phyloP scores from a whole-genome alignment of 2,113 vertebrate species.

The Speoplatyrhinus poulsoni region DNA sequence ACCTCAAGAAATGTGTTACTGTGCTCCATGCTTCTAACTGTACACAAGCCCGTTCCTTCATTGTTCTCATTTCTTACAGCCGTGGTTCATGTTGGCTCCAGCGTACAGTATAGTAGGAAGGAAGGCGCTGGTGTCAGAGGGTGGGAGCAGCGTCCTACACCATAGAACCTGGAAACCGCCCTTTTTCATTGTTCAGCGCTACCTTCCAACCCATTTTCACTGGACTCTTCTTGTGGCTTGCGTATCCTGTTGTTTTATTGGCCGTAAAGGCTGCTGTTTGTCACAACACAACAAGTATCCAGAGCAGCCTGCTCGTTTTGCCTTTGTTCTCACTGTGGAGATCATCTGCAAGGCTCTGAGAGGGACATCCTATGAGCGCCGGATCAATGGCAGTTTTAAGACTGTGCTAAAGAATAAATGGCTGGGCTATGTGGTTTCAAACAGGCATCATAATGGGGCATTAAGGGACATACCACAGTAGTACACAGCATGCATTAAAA shows the following conservation, averaged over 20 bases:
- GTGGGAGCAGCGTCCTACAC: conserved; percentile 70
- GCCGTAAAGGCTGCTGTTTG: conserved; percentile 66
- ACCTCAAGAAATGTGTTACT: conserved; percentile 28
- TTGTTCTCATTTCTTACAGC: conserved; percentile 71
- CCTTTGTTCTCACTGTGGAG: conserved; percentile 55
- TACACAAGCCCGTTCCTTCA: conserved; percentile 65
- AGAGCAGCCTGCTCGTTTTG: conserved; percentile 31
- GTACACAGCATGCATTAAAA: conserved; percentile 25
- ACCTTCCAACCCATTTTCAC: conserved; percentile 65
- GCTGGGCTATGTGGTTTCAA: conserved; percentile 30
- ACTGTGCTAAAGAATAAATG: conserved; percentile 29
- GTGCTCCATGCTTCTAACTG: conserved; percentile 33
- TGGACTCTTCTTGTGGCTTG: conserved; percentile 59
- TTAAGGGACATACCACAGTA: conserved; percentile 23
- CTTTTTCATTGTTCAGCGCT: conserved; percentile 76
- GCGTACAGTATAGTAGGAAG: conserved; percentile 81
- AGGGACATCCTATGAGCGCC: conserved; percentile 2
- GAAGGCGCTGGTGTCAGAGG: conserved; percentile 75
- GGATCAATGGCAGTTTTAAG: conserved; percentile 12
- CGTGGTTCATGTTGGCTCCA: conserved; percentile 63
- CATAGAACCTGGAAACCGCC: conserved; percentile 75
- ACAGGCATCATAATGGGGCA: conserved; percentile 27
- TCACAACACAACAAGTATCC: conserved; percentile 57
- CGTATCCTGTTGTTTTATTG: conserved; percentile 73
- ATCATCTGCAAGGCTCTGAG: conserved; percentile 38